A percentile compares a stretch with the other conserved stretches of the same genome.
Evolutionary conservation across 2,113 vertebrate genomes (phyloP).

Genomic region (Zeus faber): DNA sequence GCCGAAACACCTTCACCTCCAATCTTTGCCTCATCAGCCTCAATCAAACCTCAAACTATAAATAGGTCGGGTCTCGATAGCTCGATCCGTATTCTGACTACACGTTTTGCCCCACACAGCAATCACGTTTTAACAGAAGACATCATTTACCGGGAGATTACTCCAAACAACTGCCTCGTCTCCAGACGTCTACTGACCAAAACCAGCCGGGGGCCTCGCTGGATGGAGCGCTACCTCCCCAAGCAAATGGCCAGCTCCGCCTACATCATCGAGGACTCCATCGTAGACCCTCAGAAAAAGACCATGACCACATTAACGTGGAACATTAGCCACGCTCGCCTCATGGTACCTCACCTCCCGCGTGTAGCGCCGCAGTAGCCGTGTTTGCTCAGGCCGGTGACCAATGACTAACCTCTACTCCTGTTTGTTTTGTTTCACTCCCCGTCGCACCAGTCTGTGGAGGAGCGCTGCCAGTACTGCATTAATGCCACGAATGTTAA

Average conservation of each 20-base stretch:
- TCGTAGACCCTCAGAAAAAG: constrained; percentile 90
- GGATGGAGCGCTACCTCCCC: constrained; percentile 92
- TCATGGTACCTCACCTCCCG: constrained; percentile 79
- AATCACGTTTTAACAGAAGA: constrained; percentile 98
- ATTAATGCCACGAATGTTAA: constrained; percentile 85
- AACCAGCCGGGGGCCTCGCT: constrained; percentile 90
- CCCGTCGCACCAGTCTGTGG: constrained; percentile 76
- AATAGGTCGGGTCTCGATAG: neutral
- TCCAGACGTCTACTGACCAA: constrained; percentile 96
- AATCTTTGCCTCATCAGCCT: neutral
- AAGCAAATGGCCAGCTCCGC: constrained; percentile 89
- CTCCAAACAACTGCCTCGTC: constrained; percentile 88
- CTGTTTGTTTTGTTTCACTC: constrained; percentile 1
- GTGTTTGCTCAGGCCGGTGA: neutral
- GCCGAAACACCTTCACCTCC: neutral
- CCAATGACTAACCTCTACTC: neutral
- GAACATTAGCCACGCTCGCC: constrained; percentile 92
- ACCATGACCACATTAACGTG: constrained; percentile 95
- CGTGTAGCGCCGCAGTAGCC: neutral
- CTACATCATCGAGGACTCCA: constrained; percentile 94
- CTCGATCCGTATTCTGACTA: no score
- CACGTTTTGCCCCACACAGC: constrained; percentile 58
- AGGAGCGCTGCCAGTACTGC: constrained; percentile 88
- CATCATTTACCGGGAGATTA: constrained; percentile 93
- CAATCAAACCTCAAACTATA: neutral